phyloP scores from a whole-genome alignment of 2,888 invertebrate species.

The Formica aserva region DNA sequence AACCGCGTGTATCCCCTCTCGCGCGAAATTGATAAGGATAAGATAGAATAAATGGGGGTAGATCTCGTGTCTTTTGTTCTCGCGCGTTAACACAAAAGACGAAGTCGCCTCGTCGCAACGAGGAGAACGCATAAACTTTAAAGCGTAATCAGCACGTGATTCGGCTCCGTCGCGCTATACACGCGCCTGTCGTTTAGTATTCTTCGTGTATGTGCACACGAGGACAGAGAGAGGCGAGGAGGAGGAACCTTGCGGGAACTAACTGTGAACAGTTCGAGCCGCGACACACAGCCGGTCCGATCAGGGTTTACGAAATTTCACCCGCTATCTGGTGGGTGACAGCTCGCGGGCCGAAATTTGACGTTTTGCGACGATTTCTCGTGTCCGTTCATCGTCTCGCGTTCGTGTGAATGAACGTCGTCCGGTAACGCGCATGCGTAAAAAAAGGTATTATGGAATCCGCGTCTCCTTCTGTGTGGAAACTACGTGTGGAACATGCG shows the following conservation, averaged over 20 bases:
- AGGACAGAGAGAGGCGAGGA: conserved; percentile 43
- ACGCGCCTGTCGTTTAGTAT: conserved; percentile 60
- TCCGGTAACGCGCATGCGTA: conserved; percentile 49
- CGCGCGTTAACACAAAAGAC: background rate
- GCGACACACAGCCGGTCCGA: conserved; percentile 75
- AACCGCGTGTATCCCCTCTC: background rate
- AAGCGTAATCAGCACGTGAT: conserved; percentile 61
- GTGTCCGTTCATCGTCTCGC: conserved; percentile 15
- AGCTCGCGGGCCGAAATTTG: background rate
- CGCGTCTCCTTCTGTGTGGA: conserved; percentile 11
- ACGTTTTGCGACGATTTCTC: conserved; percentile 20
- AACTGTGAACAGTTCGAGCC: conserved; percentile 76
- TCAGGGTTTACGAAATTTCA: conserved; percentile 68
- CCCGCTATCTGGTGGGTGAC: background rate
- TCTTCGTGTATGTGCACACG: conserved; percentile 57
- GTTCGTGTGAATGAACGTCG: conserved; percentile 32
- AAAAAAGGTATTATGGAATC: conserved; percentile 48
- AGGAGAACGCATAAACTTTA: conserved; percentile 33
- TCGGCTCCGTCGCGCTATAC: conserved; percentile 56
- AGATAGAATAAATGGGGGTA: background rate
- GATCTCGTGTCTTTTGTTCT: background rate
- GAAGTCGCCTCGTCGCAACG: background rate
- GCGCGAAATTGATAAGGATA: background rate
- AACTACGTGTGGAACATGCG: conserved; percentile 19
- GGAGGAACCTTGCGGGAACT: conserved; percentile 66